Base-by-base conservation (phyloP, 92 coral and sea anemone species). In the Epizoanthus stellaris region DNA sequence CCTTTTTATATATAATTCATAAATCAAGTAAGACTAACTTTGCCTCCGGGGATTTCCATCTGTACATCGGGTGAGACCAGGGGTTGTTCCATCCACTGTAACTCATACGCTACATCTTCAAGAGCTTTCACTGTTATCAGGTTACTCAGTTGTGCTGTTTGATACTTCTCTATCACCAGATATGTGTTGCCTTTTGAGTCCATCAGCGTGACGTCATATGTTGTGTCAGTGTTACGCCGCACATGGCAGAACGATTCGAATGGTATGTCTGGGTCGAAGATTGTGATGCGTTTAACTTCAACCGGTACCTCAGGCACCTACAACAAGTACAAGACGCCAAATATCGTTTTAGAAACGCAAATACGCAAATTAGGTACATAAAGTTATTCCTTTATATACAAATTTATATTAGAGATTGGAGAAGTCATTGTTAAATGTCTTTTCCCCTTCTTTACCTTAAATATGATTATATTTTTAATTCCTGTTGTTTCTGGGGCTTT, bases 131-230 rank as follows among this genome's bases (percentile, higher is more conserved):
- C 59, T 2, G 23, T 19, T 4, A 23, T 40, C 40, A 56, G 34
- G 9, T 17, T 58, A 34, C 39, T 23, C 16, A 89, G 72, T 38
- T 79, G 76, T 15, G 64, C 64, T 5, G 47, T 17, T 39, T 69
- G 58, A 21, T 85, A 65, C 16, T 69, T 56, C n/a, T 85, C 84
- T 23, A 89, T 79, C 23, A 70, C 25, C 40, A 89, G 67, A 20
- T 85, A 43, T 5, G 59, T 61, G 12, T 74, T 80, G 7, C 83
- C 92, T 42, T 59, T 58, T 49, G 58, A 36, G 63, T 67, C 63
- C 87, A 85, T 70, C 58, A 85, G 64, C 13, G 84, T 80, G n/a
- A 89, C 54, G 40, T 73, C 75, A 56, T 45, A 80, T 40, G 20
- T 70, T 38, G 40, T 21, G n/a, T 76, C 88, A 2, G 36, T 9